phyloP scores from a whole-genome alignment of 2,113 vertebrate species.

The Orycteropus afer region DNA sequence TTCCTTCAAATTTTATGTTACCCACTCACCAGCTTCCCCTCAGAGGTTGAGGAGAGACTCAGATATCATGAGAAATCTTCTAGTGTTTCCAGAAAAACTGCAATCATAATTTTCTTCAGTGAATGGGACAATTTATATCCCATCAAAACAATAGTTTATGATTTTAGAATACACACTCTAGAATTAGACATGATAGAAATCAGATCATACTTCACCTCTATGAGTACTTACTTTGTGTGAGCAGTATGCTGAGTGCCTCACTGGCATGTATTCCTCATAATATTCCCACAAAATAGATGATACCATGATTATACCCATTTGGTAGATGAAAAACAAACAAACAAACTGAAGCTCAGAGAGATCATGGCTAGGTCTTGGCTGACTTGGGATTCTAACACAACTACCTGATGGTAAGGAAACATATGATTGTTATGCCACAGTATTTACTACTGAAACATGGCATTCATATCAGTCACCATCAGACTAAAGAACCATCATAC shows the following conservation, averaged over 20 bases:
- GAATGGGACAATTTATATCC: neutral
- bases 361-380: neutral
- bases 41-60: neutral
- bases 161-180: neutral
- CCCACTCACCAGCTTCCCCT: neutral
- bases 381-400: accelerated
- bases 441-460: accelerated
- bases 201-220: accelerated
- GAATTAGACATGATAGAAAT: neutral
- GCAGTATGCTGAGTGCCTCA: neutral
- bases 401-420: accelerated
- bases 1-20: accelerated
- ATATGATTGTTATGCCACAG: accelerated
- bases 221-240: accelerated
- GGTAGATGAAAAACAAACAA: neutral
- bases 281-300: accelerated
- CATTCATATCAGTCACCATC: neutral
- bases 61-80: neutral
- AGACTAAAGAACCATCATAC: neutral
- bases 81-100: neutral
- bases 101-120: neutral
- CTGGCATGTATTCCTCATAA: accelerated
- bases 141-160: neutral
- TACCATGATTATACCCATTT: neutral
- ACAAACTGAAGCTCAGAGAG: neutral